These are phyloP conservation scores for Urophycis tenuis DNA, from an alignment of 2,797 vertebrate genomes.

Conservation along the genomic window DNA sequence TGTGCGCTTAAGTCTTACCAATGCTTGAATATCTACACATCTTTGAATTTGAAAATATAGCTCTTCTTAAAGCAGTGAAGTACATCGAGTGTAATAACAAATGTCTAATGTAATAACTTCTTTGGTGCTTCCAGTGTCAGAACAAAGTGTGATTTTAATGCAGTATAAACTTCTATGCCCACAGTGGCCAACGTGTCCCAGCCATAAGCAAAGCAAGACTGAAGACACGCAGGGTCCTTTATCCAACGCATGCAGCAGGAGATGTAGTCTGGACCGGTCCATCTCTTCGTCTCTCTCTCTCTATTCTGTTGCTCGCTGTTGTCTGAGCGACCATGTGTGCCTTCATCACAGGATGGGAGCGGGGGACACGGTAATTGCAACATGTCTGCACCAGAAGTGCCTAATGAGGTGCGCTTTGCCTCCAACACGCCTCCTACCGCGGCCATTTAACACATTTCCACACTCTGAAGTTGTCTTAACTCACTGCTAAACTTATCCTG, in stretches of 20 bases:
- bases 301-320: neutral
- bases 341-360: slow-evolving; percentile 20
- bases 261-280: neutral
- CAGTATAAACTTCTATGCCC: too few species aligned
- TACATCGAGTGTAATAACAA: neutral
- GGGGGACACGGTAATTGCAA: slow-evolving; percentile 39
- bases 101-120: too few species aligned
- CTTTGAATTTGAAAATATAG: neutral
- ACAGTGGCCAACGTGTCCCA: too few species aligned
- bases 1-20: too few species aligned
- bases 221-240: neutral
- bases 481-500: slow-evolving; percentile 18
- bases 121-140: too few species aligned
- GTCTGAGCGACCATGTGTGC: slow-evolving; percentile 29
- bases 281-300: neutral
- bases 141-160: too few species aligned
- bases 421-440: slow-evolving; percentile 35
- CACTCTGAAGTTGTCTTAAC: slow-evolving; percentile 28
- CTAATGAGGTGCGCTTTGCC: slow-evolving; percentile 37
- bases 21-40: neutral
- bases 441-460: slow-evolving; percentile 21
- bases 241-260: neutral
- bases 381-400: slow-evolving; percentile 30
- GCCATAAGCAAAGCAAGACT: too few species aligned
- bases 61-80: too few species aligned